These are phyloP conservation scores for Denticeps clupeoides DNA, from an alignment of 2,797 vertebrate genomes.

Conservation along the genomic window DNA sequence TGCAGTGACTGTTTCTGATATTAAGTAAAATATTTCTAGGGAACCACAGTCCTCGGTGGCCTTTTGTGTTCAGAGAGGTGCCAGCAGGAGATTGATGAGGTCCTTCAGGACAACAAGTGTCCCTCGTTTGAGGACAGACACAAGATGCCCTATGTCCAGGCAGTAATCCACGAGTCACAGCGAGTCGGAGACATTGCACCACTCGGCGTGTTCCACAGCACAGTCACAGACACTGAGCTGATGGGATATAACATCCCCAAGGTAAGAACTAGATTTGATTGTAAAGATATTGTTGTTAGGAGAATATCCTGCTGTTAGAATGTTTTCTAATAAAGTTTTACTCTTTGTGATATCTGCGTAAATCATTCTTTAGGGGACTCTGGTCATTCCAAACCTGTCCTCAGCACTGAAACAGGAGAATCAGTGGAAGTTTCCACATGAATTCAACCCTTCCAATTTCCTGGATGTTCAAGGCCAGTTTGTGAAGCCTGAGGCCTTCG, in stretches of 20 bases:
- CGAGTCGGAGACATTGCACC: constrained; percentile 52
- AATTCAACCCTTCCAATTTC: constrained; percentile 60
- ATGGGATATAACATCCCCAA: constrained; percentile 61
- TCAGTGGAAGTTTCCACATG: constrained; percentile 53
- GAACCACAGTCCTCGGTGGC: neutral
- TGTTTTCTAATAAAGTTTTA: neutral
- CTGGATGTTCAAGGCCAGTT: constrained; percentile 51
- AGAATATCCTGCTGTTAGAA: too few species aligned
- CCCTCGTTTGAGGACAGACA: constrained; percentile 43
- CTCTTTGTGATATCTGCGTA: neutral
- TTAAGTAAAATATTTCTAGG: neutral
- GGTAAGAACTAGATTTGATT: too few species aligned
- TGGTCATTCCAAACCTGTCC: constrained; percentile 51
- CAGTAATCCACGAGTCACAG: constrained; percentile 60
- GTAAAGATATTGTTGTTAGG: neutral
- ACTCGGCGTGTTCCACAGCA: constrained; percentile 52
- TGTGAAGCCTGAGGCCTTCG: constrained; percentile 55
- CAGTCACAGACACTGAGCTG: constrained; percentile 51
- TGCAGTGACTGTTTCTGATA: neutral
- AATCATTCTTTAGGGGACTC: constrained; percentile 38
- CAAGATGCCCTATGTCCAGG: constrained; percentile 52
- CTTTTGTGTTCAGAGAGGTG: constrained; percentile 37
- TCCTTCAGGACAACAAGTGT: constrained; percentile 35
- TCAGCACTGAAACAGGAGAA: constrained; percentile 47
- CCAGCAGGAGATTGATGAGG: constrained; percentile 49